These are phyloP conservation scores for Nemurella pictetii DNA, from an alignment of 2,888 invertebrate species.

Conservation along the genomic window DNA sequence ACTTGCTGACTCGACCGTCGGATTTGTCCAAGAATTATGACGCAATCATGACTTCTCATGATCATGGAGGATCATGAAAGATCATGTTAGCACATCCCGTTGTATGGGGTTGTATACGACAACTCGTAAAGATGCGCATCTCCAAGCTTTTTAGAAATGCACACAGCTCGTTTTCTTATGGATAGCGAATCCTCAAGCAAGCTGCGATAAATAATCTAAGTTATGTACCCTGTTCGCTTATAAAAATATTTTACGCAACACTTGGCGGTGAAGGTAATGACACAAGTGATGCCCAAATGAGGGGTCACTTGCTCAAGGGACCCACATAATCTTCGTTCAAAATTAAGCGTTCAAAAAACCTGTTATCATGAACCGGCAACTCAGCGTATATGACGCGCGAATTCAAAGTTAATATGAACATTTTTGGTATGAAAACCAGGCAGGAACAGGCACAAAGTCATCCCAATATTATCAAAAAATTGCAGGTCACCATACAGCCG, in stretches of 20 bases:
- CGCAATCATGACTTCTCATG: slow-evolving; percentile 22
- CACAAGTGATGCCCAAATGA: background rate
- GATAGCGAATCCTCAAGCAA: background rate
- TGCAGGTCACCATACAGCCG: too few species aligned
- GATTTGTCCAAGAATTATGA: slow-evolving; percentile 25
- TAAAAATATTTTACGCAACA: background rate
- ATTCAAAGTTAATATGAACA: too few species aligned
- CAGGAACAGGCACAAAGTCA: too few species aligned
- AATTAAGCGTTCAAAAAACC: background rate
- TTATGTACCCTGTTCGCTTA: background rate
- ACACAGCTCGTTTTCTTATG: background rate
- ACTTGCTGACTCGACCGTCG: background rate
- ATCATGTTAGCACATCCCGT: background rate
- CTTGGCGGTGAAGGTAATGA: background rate
- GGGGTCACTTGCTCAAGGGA: background rate
- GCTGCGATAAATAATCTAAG: background rate
- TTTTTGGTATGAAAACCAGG: too few species aligned
- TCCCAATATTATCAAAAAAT: too few species aligned
- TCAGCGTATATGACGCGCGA: too few species aligned
- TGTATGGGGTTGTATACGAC: background rate
- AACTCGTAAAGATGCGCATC: background rate
- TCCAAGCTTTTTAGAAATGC: background rate
- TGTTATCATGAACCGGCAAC: background rate
- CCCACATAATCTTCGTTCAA: background rate
- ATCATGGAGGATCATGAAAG: slow-evolving; percentile 5